Percentiles rank a stretch among this genome's conserved stretches.
phyloP scores from a whole-genome alignment of 2,113 vertebrate species.

The Triplophysa tibetana region DNA sequence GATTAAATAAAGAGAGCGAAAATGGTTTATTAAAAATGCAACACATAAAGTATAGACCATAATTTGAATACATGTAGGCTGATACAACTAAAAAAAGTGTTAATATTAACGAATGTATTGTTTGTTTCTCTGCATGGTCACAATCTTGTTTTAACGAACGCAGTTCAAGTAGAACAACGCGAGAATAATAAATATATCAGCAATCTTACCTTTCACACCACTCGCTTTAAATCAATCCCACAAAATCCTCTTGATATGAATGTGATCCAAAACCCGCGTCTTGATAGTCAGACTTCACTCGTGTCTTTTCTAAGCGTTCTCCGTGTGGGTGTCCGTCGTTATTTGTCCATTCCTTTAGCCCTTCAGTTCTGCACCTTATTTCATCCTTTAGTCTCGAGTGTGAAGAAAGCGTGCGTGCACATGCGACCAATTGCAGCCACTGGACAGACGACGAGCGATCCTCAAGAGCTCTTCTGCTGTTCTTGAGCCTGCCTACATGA shows the following conservation, averaged over 20 bases:
- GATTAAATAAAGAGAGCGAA: no score
- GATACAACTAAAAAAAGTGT: neutral
- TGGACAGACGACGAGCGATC: constrained; percentile 33
- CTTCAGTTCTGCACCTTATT: constrained; percentile 33
- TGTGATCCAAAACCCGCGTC: constrained; percentile 6
- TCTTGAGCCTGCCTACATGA: constrained; percentile 24
- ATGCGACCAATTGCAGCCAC: constrained; percentile 38
- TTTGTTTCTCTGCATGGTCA: neutral
- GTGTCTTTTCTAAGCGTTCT: neutral
- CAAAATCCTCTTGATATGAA: constrained; percentile 35
- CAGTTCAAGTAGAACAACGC: neutral
- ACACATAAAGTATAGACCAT: no score
- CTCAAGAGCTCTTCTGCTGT: constrained; percentile 26
- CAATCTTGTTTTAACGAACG: neutral
- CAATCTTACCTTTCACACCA: constrained; percentile 47
- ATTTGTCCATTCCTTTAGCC: constrained; percentile 41
- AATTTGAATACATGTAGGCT: no score
- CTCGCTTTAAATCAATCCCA: constrained; percentile 2
- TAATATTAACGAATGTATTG: neutral
- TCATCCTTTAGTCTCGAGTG: constrained; percentile 40
- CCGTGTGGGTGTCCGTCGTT: constrained; percentile 32
- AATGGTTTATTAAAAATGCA: no score
- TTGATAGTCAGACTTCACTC: constrained; percentile 6
- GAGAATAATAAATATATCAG: neutral
- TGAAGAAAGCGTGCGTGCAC: neutral